These are phyloP conservation scores for Saccopteryx leptura DNA, from an alignment of 2,113 vertebrate genomes.

Conservation along the genomic window DNA sequence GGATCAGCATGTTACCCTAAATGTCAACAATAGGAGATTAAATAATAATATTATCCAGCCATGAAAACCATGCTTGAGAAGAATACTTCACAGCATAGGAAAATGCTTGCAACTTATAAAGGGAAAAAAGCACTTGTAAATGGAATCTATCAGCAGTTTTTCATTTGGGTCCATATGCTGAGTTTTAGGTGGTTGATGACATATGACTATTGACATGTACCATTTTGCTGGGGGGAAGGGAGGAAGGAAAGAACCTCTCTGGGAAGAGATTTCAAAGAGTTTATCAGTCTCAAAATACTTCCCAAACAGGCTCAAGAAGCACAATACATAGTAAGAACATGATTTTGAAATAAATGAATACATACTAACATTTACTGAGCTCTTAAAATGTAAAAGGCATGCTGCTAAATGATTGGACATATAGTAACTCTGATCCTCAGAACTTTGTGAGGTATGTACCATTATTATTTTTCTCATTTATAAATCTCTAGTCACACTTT, in stretches of 20 bases:
- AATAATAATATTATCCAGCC: background rate
- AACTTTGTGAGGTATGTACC: background rate
- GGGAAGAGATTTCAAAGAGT: slow-evolving; percentile 41
- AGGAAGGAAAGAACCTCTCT: background rate
- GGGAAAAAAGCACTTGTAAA: background rate
- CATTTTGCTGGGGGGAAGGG: background rate
- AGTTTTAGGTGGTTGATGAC: slow-evolving; percentile 37
- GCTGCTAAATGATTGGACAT: background rate
- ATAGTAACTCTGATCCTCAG: background rate
- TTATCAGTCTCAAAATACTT: slow-evolving; percentile 1
- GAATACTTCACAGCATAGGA: background rate
- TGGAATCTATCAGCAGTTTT: background rate
- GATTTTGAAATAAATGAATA: slow-evolving; percentile 13
- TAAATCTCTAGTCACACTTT: background rate
- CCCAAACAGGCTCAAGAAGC: background rate
- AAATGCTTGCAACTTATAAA: background rate
- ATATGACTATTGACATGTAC: background rate
- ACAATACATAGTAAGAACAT: background rate
- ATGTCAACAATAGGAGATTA: background rate
- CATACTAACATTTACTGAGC: background rate
- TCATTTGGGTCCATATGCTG: background rate
- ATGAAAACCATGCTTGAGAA: background rate
- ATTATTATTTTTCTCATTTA: background rate
- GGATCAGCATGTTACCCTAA: background rate
- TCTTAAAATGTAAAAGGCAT: background rate